These are phyloP conservation scores for Calephelis nemesis DNA, from an alignment of 1,140 invertebrate species.

Conservation along the genomic window DNA sequence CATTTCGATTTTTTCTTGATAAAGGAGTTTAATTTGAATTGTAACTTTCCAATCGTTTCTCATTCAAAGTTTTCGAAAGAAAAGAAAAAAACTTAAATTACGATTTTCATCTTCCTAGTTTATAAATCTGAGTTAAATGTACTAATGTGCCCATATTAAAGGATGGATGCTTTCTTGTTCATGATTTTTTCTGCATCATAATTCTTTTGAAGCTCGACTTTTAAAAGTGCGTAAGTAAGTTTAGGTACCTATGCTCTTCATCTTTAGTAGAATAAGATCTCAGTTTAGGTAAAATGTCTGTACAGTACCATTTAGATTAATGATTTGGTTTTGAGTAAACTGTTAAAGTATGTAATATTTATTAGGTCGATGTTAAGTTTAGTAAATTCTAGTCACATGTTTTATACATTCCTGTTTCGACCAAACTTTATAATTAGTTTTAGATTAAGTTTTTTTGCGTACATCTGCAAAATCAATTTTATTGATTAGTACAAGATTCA, in stretches of 20 bases:
- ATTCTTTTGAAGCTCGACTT: background rate
- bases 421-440: slow-evolving; percentile 61
- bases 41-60: too few relatives aligned
- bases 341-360: slow-evolving; percentile 68
- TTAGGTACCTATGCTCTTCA: background rate
- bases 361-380: slow-evolving; percentile 76
- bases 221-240: background rate
- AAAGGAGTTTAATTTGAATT: too few relatives aligned
- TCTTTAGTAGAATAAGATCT: slow-evolving; percentile 52
- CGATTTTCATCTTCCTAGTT: too few relatives aligned
- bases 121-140: too few relatives aligned
- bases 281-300: slow-evolving; percentile 51
- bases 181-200: too few relatives aligned
- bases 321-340: slow-evolving; percentile 49
- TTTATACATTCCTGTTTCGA: slow-evolving; percentile 77
- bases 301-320: slow-evolving; percentile 41
- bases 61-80: too few relatives aligned
- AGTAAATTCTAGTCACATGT: slow-evolving; percentile 77
- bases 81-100: too few relatives aligned
- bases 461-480: slow-evolving; percentile 7
- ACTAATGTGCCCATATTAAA: too few relatives aligned
- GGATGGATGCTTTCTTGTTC: too few relatives aligned
- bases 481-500: background rate
- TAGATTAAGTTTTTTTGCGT: slow-evolving; percentile 38
- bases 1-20: too few relatives aligned